Conservation (phyloP, 2,797 vertebrate genomes). For the Gobio occitaniae region DNA sequence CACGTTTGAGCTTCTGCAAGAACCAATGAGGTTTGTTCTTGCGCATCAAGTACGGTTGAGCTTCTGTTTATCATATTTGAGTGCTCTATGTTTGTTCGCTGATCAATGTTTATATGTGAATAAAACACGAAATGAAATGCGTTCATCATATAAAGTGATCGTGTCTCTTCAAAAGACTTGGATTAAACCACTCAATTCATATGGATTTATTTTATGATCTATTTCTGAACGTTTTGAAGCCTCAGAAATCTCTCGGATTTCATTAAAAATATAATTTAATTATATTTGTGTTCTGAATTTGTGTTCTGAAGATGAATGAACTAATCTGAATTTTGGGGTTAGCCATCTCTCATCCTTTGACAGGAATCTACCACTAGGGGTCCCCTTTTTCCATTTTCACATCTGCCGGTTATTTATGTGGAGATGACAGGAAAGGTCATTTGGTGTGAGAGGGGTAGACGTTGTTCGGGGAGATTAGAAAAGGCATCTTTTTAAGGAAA, state of each 20-base stretch:
- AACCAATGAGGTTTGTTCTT: too few species aligned
- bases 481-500: constrained; percentile 11
- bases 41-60: too few species aligned
- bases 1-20: too few species aligned
- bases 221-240: neutral
- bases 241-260: neutral
- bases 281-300: neutral
- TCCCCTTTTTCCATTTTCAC: constrained; percentile 31
- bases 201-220: too few species aligned
- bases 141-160: too few species aligned
- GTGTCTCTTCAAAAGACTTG: too few species aligned
- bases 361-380: constrained; percentile 62
- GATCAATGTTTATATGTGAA: too few species aligned
- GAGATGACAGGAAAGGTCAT: constrained; percentile 73
- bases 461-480: constrained; percentile 45
- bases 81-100: too few species aligned
- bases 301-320: neutral
- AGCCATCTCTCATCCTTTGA: neutral
- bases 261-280: neutral
- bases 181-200: too few species aligned
- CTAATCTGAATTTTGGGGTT: too few species aligned
- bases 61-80: too few species aligned
- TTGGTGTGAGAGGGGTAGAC: constrained; percentile 52
- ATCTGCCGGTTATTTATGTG: constrained; percentile 11
- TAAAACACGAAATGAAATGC: too few species aligned